phyloP scores from a whole-genome alignment of 2,888 invertebrate genomes.

The Pediacus dermestoides region DNA sequence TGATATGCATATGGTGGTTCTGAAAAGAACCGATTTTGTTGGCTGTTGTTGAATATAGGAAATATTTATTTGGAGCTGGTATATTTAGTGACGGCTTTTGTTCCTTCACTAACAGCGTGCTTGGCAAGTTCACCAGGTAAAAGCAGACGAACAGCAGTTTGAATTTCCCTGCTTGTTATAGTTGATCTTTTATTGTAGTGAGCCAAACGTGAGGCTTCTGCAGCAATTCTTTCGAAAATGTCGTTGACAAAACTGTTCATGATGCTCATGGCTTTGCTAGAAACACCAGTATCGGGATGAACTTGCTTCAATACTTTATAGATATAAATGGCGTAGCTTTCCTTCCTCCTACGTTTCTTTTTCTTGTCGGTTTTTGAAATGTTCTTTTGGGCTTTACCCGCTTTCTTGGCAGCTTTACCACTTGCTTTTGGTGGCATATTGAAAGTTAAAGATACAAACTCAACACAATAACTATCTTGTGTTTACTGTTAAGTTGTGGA shows the following conservation, averaged over 20 bases:
- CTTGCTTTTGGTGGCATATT: slow-evolving; percentile 48
- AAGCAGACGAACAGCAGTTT: slow-evolving; percentile 63
- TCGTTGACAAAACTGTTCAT: slow-evolving; percentile 76
- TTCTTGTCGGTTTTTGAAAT: slow-evolving; percentile 58
- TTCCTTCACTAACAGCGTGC: slow-evolving; percentile 66
- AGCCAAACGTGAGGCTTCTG: slow-evolving; percentile 62
- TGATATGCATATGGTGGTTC: too few species aligned
- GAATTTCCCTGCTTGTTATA: slow-evolving; percentile 66
- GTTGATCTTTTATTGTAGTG: slow-evolving; percentile 63
- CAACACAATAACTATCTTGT: too few species aligned
- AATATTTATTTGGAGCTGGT: slow-evolving; percentile 35
- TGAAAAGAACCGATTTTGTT: too few species aligned
- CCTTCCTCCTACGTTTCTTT: slow-evolving; percentile 58
- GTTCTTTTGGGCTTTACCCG: slow-evolving; percentile 57
- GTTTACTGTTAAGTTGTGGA: too few species aligned
- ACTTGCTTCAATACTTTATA: slow-evolving; percentile 62
- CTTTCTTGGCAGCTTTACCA: slow-evolving; percentile 52
- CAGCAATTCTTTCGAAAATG: slow-evolving; percentile 67
- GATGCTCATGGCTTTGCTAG: slow-evolving; percentile 67
- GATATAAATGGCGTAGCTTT: slow-evolving; percentile 59
- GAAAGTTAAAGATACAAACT: too few species aligned
- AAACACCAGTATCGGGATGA: slow-evolving; percentile 63
- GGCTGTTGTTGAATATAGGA: too few species aligned
- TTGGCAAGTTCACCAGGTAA: slow-evolving; percentile 71
- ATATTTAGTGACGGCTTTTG: slow-evolving; percentile 54